Base-by-base conservation (phyloP, 2,888 invertebrate genomes). In the Idaea straminata region DNA sequence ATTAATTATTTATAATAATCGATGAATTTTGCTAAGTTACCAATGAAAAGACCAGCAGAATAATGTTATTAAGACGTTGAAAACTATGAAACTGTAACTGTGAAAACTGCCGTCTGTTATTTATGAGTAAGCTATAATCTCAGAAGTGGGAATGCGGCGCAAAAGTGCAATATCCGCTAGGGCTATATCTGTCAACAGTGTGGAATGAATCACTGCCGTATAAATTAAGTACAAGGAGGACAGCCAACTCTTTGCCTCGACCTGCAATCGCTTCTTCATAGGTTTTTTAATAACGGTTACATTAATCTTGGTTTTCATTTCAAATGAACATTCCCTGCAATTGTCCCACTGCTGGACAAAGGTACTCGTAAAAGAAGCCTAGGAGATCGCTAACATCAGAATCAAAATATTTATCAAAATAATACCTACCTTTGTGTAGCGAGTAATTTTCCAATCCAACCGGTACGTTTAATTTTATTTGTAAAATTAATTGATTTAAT, bases 81-180 rank as follows among this genome's bases (percentile, higher is more conserved):
- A 36, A 36, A 36, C 36, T 36, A 36, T 36, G 6, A 7, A 13
- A 10, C 34, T 59, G 34, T 59, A 25, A 7, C 16, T 59, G 73
- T 76, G 72, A 74, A 69, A 73, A 76, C 74, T 77, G 76, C 84
- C 84, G 81, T 83, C 82, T 74, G 83, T 83, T 87, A 87, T 88
- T 87, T 25, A 25, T 25, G 25, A 25, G 85, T 86, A 83, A 82
- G 74, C 76, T 76, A 89, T 89, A 88, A 84, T 87, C 13, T 89
- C 84, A 88, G 80, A 64, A 84, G 83, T 82, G 79, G 81, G 86
- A 86, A 86, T 83, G 86, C 81, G 82, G 82, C 75, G 87, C 88
- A 89, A 87, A 87, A 89, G 89, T 88, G 89, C 88, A 90, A 89
- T 89, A 90, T 89, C 87, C 86, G 84, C 79, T 82, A 72, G 79